These are phyloP conservation scores for Chondrosia reniformis DNA, from an alignment of 37 sponge, comb jelly and placozoan species.

Conservation along the genomic window DNA sequence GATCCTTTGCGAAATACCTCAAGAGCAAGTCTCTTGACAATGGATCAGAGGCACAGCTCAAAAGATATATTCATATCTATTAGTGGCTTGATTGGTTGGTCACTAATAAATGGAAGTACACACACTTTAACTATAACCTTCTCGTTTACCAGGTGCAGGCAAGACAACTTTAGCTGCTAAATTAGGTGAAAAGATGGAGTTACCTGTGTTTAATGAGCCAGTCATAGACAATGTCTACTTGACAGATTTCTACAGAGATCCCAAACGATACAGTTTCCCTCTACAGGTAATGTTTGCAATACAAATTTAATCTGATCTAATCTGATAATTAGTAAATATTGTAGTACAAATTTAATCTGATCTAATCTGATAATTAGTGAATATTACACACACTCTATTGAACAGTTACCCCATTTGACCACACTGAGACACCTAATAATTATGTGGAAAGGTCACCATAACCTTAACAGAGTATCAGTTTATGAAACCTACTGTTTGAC, in stretches of 20 bases:
- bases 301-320: no score
- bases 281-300: slow-evolving; percentile 81
- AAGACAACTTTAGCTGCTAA: slow-evolving; percentile 89
- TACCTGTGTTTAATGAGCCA: slow-evolving; percentile 91
- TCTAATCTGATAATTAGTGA: no score
- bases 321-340: no score
- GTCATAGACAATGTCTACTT: slow-evolving; percentile 91
- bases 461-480: no score
- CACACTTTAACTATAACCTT: background rate
- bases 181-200: slow-evolving; percentile 84
- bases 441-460: no score
- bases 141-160: slow-evolving; percentile 68
- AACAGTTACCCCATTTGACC: no score
- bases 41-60: slow-evolving; percentile 85
- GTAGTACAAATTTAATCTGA: no score
- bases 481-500: no score
- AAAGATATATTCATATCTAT: slow-evolving; percentile 93
- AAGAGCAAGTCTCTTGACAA: slow-evolving; percentile 66
- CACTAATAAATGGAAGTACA: background rate
- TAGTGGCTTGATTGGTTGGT: slow-evolving; percentile 82
- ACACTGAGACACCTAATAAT: no score
- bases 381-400: no score
- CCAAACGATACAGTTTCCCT: slow-evolving; percentile 88
- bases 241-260: slow-evolving; percentile 90
- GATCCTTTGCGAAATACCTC: no score